A percentile compares a stretch with the other conserved stretches of the same genome.
Evolutionary conservation across 1,140 invertebrate species (phyloP).

Genomic region (Atta colombica): DNA sequence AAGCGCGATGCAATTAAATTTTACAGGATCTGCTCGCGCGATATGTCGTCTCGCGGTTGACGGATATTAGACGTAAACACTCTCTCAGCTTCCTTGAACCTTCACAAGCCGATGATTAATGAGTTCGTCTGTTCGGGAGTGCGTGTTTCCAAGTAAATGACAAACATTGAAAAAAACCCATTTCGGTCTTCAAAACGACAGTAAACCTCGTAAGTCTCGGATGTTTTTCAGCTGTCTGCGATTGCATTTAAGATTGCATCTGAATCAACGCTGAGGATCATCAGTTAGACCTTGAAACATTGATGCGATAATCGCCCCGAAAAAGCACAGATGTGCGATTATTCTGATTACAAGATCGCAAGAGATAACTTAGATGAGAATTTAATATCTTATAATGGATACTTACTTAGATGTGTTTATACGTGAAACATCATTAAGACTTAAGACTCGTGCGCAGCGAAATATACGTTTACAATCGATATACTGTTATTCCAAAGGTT

Average conservation of each 20-base stretch:
- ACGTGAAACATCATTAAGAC: not conserved
- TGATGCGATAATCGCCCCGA: not conserved
- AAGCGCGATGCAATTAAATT: slow-evolving; percentile 10
- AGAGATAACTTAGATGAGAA: not conserved
- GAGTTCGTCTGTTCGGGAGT: not conserved
- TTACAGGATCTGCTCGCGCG: not conserved
- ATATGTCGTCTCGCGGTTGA: not conserved
- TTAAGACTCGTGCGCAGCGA: slow-evolving; percentile 2
- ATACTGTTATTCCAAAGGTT: slow-evolving; percentile 44
- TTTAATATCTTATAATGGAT: not conserved
- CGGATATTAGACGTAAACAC: not conserved
- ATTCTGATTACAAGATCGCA: not conserved
- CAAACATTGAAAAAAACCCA: slow-evolving; percentile 21
- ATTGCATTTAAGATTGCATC: slow-evolving; percentile 23
- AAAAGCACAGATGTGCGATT: not conserved
- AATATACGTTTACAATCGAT: not conserved
- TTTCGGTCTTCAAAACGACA: slow-evolving; percentile 13
- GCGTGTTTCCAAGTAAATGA: slow-evolving; percentile 37
- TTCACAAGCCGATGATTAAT: slow-evolving; percentile 49
- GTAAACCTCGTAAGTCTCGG: slow-evolving; percentile 4
- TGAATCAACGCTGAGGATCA: slow-evolving; percentile 15
- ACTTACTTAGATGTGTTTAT: not conserved
- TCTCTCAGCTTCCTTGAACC: slow-evolving; percentile 1
- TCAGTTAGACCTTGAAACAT: slow-evolving; percentile 38
- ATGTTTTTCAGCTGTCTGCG: slow-evolving; percentile 33